Evolutionary conservation across 1,140 invertebrate genomes (phyloP), one percentile per base, ranked within the genome.

Genomic region (Apis cerana): DNA sequence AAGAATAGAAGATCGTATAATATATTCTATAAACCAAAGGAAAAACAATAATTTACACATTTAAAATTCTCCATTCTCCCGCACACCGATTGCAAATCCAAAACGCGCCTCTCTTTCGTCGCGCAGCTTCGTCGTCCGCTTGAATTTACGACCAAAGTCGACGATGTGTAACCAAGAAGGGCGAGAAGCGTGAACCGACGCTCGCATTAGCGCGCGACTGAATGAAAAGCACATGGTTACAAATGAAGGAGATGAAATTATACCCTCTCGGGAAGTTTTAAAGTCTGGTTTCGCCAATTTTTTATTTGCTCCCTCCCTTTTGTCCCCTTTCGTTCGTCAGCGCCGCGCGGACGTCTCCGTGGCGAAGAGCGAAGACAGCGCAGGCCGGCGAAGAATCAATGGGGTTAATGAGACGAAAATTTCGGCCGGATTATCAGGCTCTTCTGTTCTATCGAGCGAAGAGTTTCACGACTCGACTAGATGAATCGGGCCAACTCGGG

Each of bases 241-340:
- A 89, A 91, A 91, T 89, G 79, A 82, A 75, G 87, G 82, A 75
- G 88, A 90, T 89, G 85, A 89, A 33, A 89, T 90, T 88, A 90
- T 89, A 82, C 33, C 0, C 33, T 43, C 4, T 43, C 33, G 33
- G 7, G 33, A 43, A 43, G 0, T 43, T 68, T 75, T 68, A 21
- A 75, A 68, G 13, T 56, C 33, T 33, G 33, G 62, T 76, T 75
- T 75, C 5, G 17, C 54, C 67, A 81, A 75, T 58, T 75, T 81
- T 81, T 0, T 27, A 12, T 5, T 3, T 1, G n/a, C 2, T 27
- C 1, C 11, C 23, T 54, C 19, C 13, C 7, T 10, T 21, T 12
- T 21, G 9, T 8, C n/a, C 13, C 13, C 1, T 19, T 19, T 43
- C 71, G 33, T 43, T 59, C 71, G 71, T 58, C 69, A 33, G 1